phyloP scores from a whole-genome alignment of 2,888 invertebrate genomes.

The Drosophila vallismaia region DNA sequence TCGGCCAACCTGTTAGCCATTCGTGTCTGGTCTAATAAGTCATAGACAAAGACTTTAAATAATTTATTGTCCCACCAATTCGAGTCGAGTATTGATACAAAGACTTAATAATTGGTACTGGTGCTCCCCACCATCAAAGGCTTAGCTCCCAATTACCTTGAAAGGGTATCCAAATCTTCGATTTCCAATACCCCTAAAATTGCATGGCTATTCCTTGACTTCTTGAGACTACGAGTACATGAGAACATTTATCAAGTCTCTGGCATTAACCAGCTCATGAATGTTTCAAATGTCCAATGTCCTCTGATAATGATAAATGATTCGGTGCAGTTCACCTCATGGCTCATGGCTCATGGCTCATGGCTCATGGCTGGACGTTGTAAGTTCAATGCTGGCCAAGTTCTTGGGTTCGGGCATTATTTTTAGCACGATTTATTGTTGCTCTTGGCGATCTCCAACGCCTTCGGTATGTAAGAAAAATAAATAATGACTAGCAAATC shows the following conservation, averaged over 20 bases:
- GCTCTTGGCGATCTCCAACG: conserved; percentile 20
- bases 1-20: conserved; percentile 69
- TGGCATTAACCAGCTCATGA: conserved; percentile 56
- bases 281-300: conserved; percentile 60
- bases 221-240: not conserved
- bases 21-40: conserved; percentile 60
- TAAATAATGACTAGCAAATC: conserved; percentile 71
- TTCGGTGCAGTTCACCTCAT: too few relatives aligned
- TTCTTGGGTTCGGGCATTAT: conserved; percentile 43
- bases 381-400: conserved; percentile 64
- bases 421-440: conserved; percentile 49
- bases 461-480: conserved; percentile 36
- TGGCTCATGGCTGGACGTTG: conserved; percentile 11
- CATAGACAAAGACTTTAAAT: conserved; percentile 41
- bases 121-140: too few relatives aligned
- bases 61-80: conserved; percentile 42
- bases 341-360: not conserved
- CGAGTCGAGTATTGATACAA: conserved; percentile 66
- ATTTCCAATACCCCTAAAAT: not conserved
- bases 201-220: not conserved
- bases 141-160: not conserved
- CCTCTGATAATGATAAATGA: conserved; percentile 70
- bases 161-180: not conserved
- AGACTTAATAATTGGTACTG: conserved; percentile 34
- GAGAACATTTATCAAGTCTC: conserved; percentile 55